These are phyloP conservation scores for Calidris pygmaea DNA, from an alignment of 2,113 vertebrate species.

Conservation along the genomic window DNA sequence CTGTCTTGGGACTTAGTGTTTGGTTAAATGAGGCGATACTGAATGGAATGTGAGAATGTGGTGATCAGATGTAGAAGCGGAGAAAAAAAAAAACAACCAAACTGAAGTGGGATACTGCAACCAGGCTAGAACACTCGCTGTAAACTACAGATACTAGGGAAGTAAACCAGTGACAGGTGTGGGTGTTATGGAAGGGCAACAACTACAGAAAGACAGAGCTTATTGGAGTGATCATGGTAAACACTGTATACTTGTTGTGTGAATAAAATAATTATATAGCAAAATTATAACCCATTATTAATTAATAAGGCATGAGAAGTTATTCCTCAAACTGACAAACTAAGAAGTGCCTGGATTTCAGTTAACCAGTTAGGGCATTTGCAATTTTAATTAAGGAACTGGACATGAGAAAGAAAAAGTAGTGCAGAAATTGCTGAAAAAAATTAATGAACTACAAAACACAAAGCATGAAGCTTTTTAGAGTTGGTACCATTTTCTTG, in stretches of 20 bases:
- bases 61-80: neutral
- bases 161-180: neutral
- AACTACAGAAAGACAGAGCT: neutral
- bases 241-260: neutral
- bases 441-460: conserved; percentile 54
- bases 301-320: neutral
- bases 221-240: neutral
- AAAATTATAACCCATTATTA: neutral
- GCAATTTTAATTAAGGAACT: conserved; percentile 63
- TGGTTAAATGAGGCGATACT: neutral
- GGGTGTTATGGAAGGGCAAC: neutral
- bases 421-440: conserved; percentile 56
- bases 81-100: neutral
- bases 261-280: neutral
- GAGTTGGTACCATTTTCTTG: conserved; percentile 27
- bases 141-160: neutral
- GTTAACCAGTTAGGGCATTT: neutral
- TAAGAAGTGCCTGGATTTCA: neutral
- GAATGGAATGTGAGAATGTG: neutral
- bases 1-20: neutral
- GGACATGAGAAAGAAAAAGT: conserved; percentile 24
- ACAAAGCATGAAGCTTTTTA: neutral
- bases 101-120: neutral
- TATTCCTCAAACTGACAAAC: neutral
- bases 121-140: neutral